These are phyloP conservation scores for Nasonovia ribisnigri DNA, from an alignment of 2,888 invertebrate genomes.

Conservation along the genomic window DNA sequence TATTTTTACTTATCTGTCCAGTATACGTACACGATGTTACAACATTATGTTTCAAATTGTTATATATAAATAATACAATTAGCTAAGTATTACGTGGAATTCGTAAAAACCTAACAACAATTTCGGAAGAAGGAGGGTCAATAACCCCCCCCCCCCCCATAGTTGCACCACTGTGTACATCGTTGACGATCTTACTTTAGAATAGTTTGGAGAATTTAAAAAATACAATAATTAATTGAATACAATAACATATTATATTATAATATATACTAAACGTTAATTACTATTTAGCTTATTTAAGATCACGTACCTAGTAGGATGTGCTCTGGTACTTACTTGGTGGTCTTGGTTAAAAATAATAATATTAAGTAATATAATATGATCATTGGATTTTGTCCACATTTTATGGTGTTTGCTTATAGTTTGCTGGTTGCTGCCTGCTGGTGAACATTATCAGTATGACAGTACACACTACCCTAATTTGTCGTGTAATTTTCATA, in stretches of 20 bases:
- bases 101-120: too few species aligned
- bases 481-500: not conserved
- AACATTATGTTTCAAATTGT: too few species aligned
- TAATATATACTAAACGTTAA: not conserved
- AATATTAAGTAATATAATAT: not conserved
- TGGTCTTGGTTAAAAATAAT: not conserved
- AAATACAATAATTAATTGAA: not conserved
- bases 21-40: too few species aligned
- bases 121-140: too few species aligned
- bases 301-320: not conserved
- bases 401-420: not conserved
- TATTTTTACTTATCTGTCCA: too few species aligned
- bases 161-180: not conserved
- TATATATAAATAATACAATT: too few species aligned
- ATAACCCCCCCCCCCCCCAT: too few species aligned
- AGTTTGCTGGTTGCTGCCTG: too few species aligned
- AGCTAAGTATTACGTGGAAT: too few species aligned
- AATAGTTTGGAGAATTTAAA: not conserved
- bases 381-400: not conserved
- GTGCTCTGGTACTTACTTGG: not conserved
- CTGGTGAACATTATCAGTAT: not conserved
- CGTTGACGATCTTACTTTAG: not conserved
- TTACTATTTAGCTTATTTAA: not conserved
- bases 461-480: not conserved
- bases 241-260: not conserved